Base-by-base conservation (phyloP, 1,140 invertebrate genomes). In the Globodera rostochiensis region DNA sequence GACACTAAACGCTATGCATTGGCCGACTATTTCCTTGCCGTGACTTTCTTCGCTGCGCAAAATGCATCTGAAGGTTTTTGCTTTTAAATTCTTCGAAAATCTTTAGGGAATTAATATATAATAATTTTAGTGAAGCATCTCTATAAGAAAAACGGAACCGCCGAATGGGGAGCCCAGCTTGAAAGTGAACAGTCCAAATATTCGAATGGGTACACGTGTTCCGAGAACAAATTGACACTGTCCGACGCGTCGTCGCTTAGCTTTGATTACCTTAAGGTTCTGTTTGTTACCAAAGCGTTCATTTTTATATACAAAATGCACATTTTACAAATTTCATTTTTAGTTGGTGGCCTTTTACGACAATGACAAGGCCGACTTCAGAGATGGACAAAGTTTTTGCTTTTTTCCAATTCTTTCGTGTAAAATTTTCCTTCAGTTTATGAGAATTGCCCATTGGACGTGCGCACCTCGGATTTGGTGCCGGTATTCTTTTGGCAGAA, bases 381-480 rank as follows among this genome's bases (percentile, higher is more conserved):
- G 25, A n/a, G 66, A 47, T 47, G 13, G 50, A 3, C 77, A 78
- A 78, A 21, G 77, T 78, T 11, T 19, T 11, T 19, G 11, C 46
- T 4, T 36, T 79, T 47, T 21, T 8, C 13, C 25, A 13, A 25
- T 60, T n/a, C 4, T 19, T n/a, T n/a, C 36, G 1, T 15, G 3
- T 36, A 36, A 36, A 36, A 36, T 2, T 9, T 6, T 6, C 6
- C 84, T 84, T 86, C 49, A 84, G 85, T 85, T 9, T 90, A 82
- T 80, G 91, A 93, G 85, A 93, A 94, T 84, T 95, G 95, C 90
- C 91, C 92, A 82, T 91, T 92, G 69, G 90, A 90, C 79, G 93
- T 94, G 81, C 73, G 84, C 11, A 94, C 94, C 45, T 93, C 94
- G 9, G 95, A 97, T 90, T 92, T 95, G 70, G 95, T 98, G 57